Evolutionary conservation across 2,113 vertebrate genomes (phyloP), one percentile per base, ranked within the genome.

Genomic region (Xiphophorus maculatus): DNA sequence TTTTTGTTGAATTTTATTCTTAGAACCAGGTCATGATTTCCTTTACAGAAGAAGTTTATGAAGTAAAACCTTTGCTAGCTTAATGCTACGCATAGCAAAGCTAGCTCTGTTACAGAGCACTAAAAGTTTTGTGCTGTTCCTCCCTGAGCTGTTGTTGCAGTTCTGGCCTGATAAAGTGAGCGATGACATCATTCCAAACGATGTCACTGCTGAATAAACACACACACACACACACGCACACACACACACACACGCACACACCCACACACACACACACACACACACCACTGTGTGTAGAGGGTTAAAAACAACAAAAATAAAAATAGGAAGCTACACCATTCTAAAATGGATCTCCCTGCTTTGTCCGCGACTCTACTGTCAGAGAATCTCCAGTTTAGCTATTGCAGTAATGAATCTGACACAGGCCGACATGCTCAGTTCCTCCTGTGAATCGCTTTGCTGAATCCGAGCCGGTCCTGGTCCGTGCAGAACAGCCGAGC

Each of bases 141-240:
- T 75, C 67, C 74, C 48, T 76, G 66, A 40, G 86, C 73, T 93
- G 71, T 72, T 77, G 67, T 74, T 77, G 67, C 58, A 25, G 33
- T 72, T 95, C 89, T 87, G 33, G 27, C 86, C 89, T 91, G 89
- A 94, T 95, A 94, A 95, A 94, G 93, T 95, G 93, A 95, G 89
- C 86, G 83, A 86, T 96, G 95, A 96, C 94, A 92, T 96, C 96
- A 96, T 80, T 90, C 89, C 72, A 81, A 89, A 91, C 96, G 93
- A 96, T 93, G 95, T 96, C 86, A 89, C 82, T 86, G 91, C 66
- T 86, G 28, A 44, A 51, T n/a, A 37, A 22, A 37, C 64, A 13
- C 25, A 37, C 33, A 11, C 33, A 65, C 61, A 35, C 5, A 62
- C 33, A 79, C 40, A 67, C 2, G 27, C 30, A 35, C 63, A 22